These are phyloP conservation scores for Anoplius nigerrimus DNA, from an alignment of 2,888 invertebrate genomes.

Conservation along the genomic window DNA sequence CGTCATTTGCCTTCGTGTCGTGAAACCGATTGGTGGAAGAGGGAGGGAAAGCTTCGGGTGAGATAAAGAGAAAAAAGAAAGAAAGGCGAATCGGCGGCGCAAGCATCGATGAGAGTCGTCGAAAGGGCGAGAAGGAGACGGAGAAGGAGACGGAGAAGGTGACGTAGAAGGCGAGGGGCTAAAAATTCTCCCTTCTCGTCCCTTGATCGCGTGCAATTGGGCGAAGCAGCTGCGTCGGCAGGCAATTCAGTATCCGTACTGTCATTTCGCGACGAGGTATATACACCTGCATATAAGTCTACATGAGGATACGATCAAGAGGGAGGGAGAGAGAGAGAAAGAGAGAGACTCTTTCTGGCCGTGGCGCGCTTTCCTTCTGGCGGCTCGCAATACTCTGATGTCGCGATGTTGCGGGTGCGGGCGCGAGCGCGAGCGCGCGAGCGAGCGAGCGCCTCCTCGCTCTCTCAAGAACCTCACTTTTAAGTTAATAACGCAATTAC, in stretches of 20 bases:
- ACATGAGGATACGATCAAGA: constrained; percentile 6
- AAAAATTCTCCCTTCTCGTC: constrained; percentile 22
- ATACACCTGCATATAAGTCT: constrained; percentile 11
- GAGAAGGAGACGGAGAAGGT: background rate
- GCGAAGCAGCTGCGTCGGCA: constrained; percentile 29
- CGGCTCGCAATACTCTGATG: constrained; percentile 36
- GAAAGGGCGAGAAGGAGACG: constrained; percentile 4
- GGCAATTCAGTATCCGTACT: constrained; percentile 37
- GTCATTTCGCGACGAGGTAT: constrained; percentile 38
- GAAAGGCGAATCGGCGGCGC: no score
- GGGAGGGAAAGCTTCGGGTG: no score
- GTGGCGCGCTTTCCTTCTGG: constrained; percentile 6
- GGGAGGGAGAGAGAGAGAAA: background rate
- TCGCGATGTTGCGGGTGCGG: no score
- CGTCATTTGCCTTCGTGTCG: no score
- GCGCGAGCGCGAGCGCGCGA: no score
- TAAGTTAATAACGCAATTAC: constrained; percentile 69
- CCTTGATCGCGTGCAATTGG: constrained; percentile 38
- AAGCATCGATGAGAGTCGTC: background rate
- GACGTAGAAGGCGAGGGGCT: background rate
- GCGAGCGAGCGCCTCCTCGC: constrained; percentile 22
- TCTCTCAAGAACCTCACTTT: constrained; percentile 62
- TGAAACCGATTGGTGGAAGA: no score
- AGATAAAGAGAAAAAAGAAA: no score
- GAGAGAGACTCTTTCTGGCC: constrained; percentile 8